Evolutionary conservation across 2,888 invertebrate genomes (phyloP).

Genomic region (Stratiomys singularior): DNA sequence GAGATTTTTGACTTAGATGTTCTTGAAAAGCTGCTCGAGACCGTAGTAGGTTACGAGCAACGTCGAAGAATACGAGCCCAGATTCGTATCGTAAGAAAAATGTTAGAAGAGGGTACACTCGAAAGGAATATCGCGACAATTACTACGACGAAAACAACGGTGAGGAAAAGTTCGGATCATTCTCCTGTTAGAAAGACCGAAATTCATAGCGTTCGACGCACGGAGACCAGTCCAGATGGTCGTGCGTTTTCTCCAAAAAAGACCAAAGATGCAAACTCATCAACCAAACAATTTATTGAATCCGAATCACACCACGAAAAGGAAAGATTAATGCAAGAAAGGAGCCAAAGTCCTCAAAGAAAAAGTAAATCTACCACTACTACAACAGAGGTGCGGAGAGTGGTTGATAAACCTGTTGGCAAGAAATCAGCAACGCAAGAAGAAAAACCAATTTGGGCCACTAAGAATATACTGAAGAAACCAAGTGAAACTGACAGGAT

Average conservation of each 20-base stretch:
- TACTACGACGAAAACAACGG: slow-evolving; percentile 38
- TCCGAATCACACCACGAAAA: slow-evolving; percentile 50
- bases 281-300: slow-evolving; percentile 50
- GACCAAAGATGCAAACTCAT: slow-evolving; percentile 5
- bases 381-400: slow-evolving; percentile 51
- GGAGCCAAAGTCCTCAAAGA: slow-evolving; percentile 58
- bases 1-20: slow-evolving; percentile 77
- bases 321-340: slow-evolving; percentile 54
- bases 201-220: not conserved
- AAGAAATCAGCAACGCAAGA: slow-evolving; percentile 62
- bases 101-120: slow-evolving; percentile 64
- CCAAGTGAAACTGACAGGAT: slow-evolving; percentile 64
- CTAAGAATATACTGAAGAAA: slow-evolving; percentile 71
- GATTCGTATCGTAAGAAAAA: slow-evolving; percentile 77
- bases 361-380: slow-evolving; percentile 60
- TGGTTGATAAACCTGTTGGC: slow-evolving; percentile 56
- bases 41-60: slow-evolving; percentile 80
- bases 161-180: slow-evolving; percentile 18
- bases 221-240: not conserved
- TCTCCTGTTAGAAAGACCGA: slow-evolving; percentile 14
- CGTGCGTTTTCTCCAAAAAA: not conserved
- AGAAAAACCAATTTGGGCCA: slow-evolving; percentile 73
- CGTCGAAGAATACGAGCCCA: slow-evolving; percentile 80
- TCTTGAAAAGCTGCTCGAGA: slow-evolving; percentile 79
- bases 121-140: slow-evolving; percentile 51